Conservation (phyloP, 2,113 vertebrate species). For the Orycteropus afer region DNA sequence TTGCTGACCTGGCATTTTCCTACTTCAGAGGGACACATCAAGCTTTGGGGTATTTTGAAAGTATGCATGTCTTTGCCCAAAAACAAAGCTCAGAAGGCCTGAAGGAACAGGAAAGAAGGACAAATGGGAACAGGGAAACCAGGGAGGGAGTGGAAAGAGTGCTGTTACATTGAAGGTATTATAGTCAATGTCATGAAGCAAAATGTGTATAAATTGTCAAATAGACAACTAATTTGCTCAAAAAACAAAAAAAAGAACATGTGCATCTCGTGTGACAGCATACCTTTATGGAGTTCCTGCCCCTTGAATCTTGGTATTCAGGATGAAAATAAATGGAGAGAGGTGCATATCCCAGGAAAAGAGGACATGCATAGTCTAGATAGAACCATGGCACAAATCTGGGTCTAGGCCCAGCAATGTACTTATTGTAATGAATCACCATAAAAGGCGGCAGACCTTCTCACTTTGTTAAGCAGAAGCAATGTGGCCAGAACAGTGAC, state of each 20-base stretch:
- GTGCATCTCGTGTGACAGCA: not conserved
- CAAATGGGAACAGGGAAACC: not conserved
- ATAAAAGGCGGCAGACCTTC: not conserved
- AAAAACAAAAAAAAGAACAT: not conserved
- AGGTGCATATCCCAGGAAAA: not conserved
- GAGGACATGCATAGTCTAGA: not conserved
- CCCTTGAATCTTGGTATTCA: slow-evolving; percentile 30
- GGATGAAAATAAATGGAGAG: slow-evolving; percentile 30
- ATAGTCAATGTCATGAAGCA: not conserved
- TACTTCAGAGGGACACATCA: not conserved
- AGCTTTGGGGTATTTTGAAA: slow-evolving; percentile 25
- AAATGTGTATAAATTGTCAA: not conserved
- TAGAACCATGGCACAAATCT: not conserved
- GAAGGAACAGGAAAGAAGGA: not conserved
- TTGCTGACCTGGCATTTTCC: slow-evolving; percentile 38
- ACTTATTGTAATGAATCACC: not conserved
- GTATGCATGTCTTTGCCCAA: not conserved
- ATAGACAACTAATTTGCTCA: not conserved
- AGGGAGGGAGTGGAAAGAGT: not conserved
- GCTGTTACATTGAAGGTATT: not conserved
- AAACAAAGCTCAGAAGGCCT: not conserved
- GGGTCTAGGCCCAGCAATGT: not conserved
- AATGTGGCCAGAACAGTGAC: not conserved
- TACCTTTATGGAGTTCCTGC: not conserved
- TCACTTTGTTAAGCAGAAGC: not conserved